phyloP scores from a whole-genome alignment of 2,113 vertebrate genomes.

The Saccopteryx leptura region DNA sequence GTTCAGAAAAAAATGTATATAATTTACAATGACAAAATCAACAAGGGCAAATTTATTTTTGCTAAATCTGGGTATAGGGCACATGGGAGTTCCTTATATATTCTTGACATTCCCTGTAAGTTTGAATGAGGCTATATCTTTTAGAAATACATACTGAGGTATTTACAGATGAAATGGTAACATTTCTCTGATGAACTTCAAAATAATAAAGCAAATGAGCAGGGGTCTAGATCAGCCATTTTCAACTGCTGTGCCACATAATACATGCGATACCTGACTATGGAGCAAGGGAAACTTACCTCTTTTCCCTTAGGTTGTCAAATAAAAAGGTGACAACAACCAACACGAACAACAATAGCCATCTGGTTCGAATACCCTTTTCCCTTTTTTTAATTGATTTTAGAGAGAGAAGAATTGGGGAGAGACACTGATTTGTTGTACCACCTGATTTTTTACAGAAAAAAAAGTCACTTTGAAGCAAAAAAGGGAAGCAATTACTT shows the following conservation, averaged over 20 bases:
- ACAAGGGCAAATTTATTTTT: background rate
- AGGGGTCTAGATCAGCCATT: background rate
- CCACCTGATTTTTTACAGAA: background rate
- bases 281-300: too few relatives aligned
- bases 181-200: background rate
- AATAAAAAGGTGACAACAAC: too few relatives aligned
- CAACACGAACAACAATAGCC: too few relatives aligned
- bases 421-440: too few relatives aligned
- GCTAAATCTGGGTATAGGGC: background rate
- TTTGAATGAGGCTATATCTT: background rate
- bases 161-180: conserved; percentile 4
- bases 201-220: background rate
- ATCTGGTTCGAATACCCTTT: too few relatives aligned
- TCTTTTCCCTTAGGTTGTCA: too few relatives aligned
- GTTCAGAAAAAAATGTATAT: background rate
- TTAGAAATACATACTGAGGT: conserved; percentile 16
- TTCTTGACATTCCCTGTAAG: background rate
- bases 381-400: too few relatives aligned
- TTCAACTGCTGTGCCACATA: too few relatives aligned
- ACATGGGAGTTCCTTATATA: background rate
- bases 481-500: background rate
- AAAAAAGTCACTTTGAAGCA: background rate
- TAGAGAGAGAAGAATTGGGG: too few relatives aligned
- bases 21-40: background rate
- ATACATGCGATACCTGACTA: too few relatives aligned